These are phyloP conservation scores for Aspiorhynchus laticeps DNA, from an alignment of 2,113 vertebrate species.

Conservation along the genomic window DNA sequence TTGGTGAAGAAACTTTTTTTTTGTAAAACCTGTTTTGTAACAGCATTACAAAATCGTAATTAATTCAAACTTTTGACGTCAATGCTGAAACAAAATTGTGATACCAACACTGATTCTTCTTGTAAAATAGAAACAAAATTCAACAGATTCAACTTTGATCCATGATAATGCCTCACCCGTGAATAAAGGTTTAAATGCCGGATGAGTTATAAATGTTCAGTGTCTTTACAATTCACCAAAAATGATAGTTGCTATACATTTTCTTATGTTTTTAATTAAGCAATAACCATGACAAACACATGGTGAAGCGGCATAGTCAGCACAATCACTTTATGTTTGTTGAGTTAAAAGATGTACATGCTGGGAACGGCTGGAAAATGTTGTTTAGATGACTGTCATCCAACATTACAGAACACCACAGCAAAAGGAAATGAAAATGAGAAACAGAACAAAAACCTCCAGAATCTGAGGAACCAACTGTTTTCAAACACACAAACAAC, in stretches of 20 bases:
- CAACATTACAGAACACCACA: constrained; percentile 24
- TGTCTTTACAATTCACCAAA: neutral
- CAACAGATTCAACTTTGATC: too few relatives aligned
- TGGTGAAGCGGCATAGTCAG: neutral
- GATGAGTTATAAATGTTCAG: neutral
- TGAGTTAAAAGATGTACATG: neutral
- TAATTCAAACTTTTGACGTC: too few relatives aligned
- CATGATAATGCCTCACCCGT: too few relatives aligned
- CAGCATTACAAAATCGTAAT: too few relatives aligned
- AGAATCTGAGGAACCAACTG: neutral
- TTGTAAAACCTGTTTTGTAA: too few relatives aligned
- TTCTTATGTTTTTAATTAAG: neutral
- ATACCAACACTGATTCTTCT: too few relatives aligned
- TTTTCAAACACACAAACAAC: constrained; percentile 23
- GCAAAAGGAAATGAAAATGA: constrained; percentile 25
- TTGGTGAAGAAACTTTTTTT: too few relatives aligned
- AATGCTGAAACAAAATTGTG: too few relatives aligned
- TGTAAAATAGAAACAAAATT: too few relatives aligned
- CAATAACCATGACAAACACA: constrained; percentile 12
- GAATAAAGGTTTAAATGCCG: too few relatives aligned
- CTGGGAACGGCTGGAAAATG: constrained; percentile 13
- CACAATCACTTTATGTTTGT: neutral
- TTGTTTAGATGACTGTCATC: constrained; percentile 36
- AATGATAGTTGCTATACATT: neutral
- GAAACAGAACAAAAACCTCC: constrained; percentile 19